Evolutionary conservation across 1,140 invertebrate species (phyloP), one percentile per base, ranked within the genome.

Genomic region (Limonius californicus): DNA sequence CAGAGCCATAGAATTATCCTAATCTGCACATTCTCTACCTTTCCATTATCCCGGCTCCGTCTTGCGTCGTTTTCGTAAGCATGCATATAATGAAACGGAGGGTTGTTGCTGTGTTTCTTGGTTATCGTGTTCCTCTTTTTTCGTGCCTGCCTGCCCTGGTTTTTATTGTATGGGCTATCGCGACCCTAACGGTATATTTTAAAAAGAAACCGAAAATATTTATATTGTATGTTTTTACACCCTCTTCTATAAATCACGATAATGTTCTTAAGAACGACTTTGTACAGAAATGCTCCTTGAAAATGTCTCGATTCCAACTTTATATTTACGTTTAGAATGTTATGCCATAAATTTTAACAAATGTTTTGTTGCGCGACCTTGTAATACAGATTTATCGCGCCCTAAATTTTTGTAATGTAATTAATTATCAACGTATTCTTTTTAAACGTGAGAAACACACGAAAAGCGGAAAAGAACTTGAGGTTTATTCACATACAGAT

Each of bases 191-290:
- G n/a, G 35, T 39, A 39, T 39, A 39, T 39, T 39, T 39, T 2
- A 39, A 39, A 39, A 39, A 39, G 35, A 39, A 39, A 39, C 2
- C 35, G n/a, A 39, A 39, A 39, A 39, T 39, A 39, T 39, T 39
- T 39, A 39, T 39, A 39, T 39, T 39, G 35, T 39, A 39, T 39
- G 35, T 39, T 39, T 39, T 39, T 39, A 39, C 35, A 39, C 35
- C 35, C 35, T 14, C 35, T 2, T 39, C 35, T 39, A 39, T 39
- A 39, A 39, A 39, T 39, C 35, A 39, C 2, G 35, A 39, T 39
- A 39, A 39, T 39, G 35, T 9, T 39, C 35, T 39, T 39, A 39
- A 39, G n/a, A 39, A 39, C 11, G 35, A 39, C 35, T 39, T 39
- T 39, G n/a, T 39, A 11, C 35, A 7, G 35, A 39, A 39, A 39